Percentiles rank a stretch among this genome's conserved stretches.
Conservation (phyloP, 2,888 invertebrate species). For the Andrena praecox region DNA sequence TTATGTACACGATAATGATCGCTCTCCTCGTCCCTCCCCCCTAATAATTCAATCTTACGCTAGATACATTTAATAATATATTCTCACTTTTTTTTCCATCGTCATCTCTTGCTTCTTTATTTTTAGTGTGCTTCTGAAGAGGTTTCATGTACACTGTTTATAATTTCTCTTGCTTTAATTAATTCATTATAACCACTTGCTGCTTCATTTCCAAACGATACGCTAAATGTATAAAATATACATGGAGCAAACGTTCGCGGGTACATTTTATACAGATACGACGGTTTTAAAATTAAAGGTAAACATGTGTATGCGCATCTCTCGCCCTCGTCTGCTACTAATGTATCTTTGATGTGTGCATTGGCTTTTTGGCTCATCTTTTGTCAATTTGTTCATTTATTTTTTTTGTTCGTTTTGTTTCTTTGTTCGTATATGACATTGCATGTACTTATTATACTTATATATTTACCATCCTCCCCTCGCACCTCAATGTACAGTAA, state of each 20-base stretch:
- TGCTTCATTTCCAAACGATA: slow-evolving; percentile 32
- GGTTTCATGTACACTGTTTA: slow-evolving; percentile 61
- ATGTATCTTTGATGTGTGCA: slow-evolving; percentile 58
- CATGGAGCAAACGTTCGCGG: slow-evolving; percentile 36
- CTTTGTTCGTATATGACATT: slow-evolving; percentile 53
- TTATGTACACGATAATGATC: slow-evolving; percentile 73
- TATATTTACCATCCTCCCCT: slow-evolving; percentile 55
- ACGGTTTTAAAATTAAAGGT: slow-evolving; percentile 36
- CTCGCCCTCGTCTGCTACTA: slow-evolving; percentile 32
- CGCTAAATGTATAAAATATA: slow-evolving; percentile 61
- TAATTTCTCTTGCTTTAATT: slow-evolving; percentile 35
- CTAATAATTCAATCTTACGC: slow-evolving; percentile 70
- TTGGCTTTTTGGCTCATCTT: slow-evolving; percentile 48
- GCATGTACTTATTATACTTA: slow-evolving; percentile 64
- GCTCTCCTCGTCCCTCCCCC: slow-evolving; percentile 64
- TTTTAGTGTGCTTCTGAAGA: slow-evolving; percentile 61
- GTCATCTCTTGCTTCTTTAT: slow-evolving; percentile 55
- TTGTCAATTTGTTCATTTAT: slow-evolving; percentile 30
- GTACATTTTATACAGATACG: slow-evolving; percentile 62
- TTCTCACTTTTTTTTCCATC: slow-evolving; percentile 60
- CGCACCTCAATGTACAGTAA: slow-evolving; percentile 70
- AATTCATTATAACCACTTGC: slow-evolving; percentile 47
- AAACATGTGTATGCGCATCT: slow-evolving; percentile 13
- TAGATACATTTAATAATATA: slow-evolving; percentile 70
- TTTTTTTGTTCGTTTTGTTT: slow-evolving; percentile 40